Evolutionary conservation across 2,888 invertebrate species (phyloP).

Genomic region (Chymomyza fuscimana): DNA sequence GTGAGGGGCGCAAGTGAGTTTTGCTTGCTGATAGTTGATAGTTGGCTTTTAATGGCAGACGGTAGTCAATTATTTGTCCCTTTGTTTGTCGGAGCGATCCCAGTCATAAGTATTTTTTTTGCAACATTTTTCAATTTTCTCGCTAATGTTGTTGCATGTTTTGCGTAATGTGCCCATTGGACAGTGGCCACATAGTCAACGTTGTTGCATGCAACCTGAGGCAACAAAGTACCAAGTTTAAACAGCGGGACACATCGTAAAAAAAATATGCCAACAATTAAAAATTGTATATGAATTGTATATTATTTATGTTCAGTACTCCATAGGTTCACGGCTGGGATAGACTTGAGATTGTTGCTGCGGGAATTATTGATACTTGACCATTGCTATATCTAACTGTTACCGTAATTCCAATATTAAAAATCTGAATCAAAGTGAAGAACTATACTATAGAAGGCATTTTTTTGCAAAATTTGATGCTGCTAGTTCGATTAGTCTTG

Average conservation of each 20-base stretch:
- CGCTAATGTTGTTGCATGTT: conserved; percentile 44
- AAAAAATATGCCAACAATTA: conserved; percentile 64
- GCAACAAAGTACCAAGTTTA: conserved; percentile 21
- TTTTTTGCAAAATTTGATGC: no score
- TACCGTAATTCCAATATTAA: no score
- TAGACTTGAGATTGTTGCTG: no score
- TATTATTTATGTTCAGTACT: no score
- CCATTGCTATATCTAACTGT: no score
- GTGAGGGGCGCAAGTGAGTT: conserved; percentile 8
- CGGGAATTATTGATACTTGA: no score
- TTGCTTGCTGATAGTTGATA: neutral
- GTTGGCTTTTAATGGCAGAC: neutral
- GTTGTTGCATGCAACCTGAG: neutral
- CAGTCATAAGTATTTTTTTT: neutral
- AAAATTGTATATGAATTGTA: conserved; percentile 69
- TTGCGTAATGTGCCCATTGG: conserved; percentile 62
- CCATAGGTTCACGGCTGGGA: neutral
- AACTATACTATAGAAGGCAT: no score
- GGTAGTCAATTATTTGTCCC: neutral
- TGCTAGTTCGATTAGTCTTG: no score
- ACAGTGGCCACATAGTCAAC: conserved; percentile 33
- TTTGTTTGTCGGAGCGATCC: neutral
- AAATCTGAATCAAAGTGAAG: no score
- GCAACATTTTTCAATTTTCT: conserved; percentile 57
- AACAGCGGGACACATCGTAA: conserved; percentile 68